Percentiles rank a stretch among this genome's conserved stretches.
Evolutionary conservation across 2,113 vertebrate species (phyloP).

Genomic region (Scatophagus argus): DNA sequence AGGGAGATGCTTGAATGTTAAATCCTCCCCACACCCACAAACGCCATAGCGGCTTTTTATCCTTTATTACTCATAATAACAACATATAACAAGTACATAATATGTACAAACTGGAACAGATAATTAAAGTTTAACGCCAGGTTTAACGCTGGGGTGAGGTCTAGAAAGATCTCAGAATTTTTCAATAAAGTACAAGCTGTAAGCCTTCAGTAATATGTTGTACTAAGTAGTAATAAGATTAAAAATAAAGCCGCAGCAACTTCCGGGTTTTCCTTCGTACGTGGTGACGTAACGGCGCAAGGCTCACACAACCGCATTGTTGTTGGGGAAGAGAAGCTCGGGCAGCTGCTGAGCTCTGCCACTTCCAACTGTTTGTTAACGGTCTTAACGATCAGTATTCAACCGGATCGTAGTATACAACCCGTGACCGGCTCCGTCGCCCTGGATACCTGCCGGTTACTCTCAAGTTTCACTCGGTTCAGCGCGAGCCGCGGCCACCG

Average conservation of each 20-base stretch:
- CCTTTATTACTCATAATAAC: no score
- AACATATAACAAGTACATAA: no score
- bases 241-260: neutral
- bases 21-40: neutral
- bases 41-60: neutral
- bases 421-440: conserved; percentile 49
- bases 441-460: conserved; percentile 65
- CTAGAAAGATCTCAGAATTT: no score
- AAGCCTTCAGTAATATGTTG: no score
- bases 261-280: conserved; percentile 44
- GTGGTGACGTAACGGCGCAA: conserved; percentile 71
- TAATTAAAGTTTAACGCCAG: no score
- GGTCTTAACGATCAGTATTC: neutral
- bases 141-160: no score
- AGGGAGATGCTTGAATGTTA: neutral
- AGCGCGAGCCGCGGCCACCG: conserved; percentile 66
- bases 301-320: conserved; percentile 83
- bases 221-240: no score
- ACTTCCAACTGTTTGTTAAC: conserved; percentile 37
- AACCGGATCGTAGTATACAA: neutral
- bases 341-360: conserved; percentile 66
- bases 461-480: conserved; percentile 35
- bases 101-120: no score
- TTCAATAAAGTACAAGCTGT: no score
- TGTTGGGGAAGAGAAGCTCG: conserved; percentile 83